A percentile compares a stretch with the other conserved stretches of the same genome.
Conservation (phyloP, 92 coral and sea anemone genomes). For the Phymanthus crucifer region DNA sequence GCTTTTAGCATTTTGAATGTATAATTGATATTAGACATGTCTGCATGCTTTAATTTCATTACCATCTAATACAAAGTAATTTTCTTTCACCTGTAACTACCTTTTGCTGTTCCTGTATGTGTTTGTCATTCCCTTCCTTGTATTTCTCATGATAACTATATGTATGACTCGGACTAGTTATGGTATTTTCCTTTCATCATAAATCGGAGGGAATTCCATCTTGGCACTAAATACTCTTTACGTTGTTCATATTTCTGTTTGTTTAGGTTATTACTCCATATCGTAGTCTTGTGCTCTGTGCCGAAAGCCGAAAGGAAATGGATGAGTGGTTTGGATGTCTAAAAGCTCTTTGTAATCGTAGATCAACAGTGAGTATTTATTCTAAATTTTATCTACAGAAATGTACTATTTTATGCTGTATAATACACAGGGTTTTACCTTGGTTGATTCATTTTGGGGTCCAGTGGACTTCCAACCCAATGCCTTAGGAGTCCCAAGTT, state of each 20-base stretch:
- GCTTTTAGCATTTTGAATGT: neutral
- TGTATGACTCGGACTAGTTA: neutral
- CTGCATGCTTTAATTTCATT: neutral
- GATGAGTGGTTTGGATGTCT: constrained; percentile 92
- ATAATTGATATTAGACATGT: neutral
- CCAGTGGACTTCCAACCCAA: too few species aligned
- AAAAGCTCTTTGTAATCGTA: constrained; percentile 59
- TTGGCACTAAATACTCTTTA: neutral
- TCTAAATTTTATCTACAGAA: neutral
- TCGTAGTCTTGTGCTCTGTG: constrained; percentile 84
- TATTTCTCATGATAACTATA: neutral
- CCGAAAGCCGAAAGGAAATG: constrained; percentile 93
- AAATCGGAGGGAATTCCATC: neutral
- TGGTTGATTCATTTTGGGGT: too few species aligned
- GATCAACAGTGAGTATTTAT: constrained; percentile 67
- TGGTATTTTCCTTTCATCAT: neutral
- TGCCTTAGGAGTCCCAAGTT: too few species aligned
- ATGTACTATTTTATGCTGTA: too few species aligned
- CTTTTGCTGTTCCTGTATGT: neutral
- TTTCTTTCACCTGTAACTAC: neutral
- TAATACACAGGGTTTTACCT: too few species aligned
- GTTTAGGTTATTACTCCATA: constrained; percentile 88
- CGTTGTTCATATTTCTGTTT: neutral
- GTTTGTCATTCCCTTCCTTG: neutral
- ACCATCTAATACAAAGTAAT: neutral